Evolutionary conservation across 2,888 invertebrate species (phyloP), one percentile per base, ranked within the genome.

Genomic region (Buathra laborator): DNA sequence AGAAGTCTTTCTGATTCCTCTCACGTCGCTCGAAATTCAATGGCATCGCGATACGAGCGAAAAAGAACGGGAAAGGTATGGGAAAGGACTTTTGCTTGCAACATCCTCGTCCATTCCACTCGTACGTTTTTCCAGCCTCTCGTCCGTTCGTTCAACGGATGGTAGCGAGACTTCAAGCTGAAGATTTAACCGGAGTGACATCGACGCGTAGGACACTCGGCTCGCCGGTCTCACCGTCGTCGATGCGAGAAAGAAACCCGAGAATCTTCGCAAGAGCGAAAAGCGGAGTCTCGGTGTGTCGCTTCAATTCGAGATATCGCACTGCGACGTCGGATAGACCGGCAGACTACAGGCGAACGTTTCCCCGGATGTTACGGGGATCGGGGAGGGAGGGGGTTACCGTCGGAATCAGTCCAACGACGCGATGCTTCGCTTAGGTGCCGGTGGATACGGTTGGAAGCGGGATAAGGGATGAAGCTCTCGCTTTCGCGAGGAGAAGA

Each of bases 281-380:
- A 79, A 85, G 75, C 78, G 12, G 43, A 5, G 37, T 37, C 77
- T 59, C 78, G 85, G 76, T 83, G 76, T 85, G 88, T 89, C 91
- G 90, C 88, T 91, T 91, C 91, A 92, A 92, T 92, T 90, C 89
- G 90, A 88, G 88, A 90, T 90, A 89, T 89, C 91, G 90, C 88
- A 87, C 81, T 59, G 79, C 67, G 71, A 82, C 67, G 74, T 72
- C 19, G 82, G 85, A 53, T 81, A 19, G 85, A 82, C 6, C 37
- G 37, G 37, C 37, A 9, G 79, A 71, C 75, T 59, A 78, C 85
- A 6, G 86, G 86, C 78, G 88, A 86, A 87, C 56, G 71, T 29
- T 19, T 72, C 48, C 71, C 29, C 66, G 76, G 51, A 59, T 53
- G 56, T 48, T 77, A 70, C 29, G 75, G 64, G 16, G 56, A 71